phyloP scores from a whole-genome alignment of 2,113 vertebrate species.

The Zapus hudsonius region DNA sequence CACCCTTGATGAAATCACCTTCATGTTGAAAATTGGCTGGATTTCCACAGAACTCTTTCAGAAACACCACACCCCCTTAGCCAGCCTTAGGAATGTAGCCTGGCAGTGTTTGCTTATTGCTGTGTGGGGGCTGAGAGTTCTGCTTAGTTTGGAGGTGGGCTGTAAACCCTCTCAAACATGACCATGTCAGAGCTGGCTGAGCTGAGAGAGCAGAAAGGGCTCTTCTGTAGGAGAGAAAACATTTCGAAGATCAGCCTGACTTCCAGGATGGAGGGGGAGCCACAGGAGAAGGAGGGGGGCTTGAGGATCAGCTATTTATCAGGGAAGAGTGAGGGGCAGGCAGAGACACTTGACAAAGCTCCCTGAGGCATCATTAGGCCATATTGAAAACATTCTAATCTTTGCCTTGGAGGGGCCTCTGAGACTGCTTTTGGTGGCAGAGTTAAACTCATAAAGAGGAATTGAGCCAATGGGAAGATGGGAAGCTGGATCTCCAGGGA shows the following conservation, averaged over 20 bases:
- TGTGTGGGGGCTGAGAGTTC: rapidly evolving
- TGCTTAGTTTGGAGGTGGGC: neutral
- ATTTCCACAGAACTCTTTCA: neutral
- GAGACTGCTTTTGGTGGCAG: neutral
- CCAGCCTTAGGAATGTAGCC: neutral
- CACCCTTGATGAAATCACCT: neutral
- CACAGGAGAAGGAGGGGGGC: neutral
- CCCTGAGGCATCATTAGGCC: neutral
- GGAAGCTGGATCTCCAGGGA: neutral
- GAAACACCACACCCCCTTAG: neutral
- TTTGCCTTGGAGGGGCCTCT: neutral
- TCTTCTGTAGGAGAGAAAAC: neutral
- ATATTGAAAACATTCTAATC: neutral
- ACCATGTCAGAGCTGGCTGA: rapidly evolving
- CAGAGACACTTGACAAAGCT: neutral
- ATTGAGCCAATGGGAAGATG: neutral
- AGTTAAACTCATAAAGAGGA: neutral
- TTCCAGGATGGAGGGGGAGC: neutral
- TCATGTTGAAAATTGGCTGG: neutral
- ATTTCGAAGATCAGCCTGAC: neutral
- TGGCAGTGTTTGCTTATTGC: neutral
- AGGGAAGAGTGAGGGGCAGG: neutral
- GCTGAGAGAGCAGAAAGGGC: neutral
- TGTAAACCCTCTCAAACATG: neutral
- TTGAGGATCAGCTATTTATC: neutral